phyloP scores from a whole-genome alignment of 2,797 vertebrate species.

The Pantherophis vulpinus region DNA sequence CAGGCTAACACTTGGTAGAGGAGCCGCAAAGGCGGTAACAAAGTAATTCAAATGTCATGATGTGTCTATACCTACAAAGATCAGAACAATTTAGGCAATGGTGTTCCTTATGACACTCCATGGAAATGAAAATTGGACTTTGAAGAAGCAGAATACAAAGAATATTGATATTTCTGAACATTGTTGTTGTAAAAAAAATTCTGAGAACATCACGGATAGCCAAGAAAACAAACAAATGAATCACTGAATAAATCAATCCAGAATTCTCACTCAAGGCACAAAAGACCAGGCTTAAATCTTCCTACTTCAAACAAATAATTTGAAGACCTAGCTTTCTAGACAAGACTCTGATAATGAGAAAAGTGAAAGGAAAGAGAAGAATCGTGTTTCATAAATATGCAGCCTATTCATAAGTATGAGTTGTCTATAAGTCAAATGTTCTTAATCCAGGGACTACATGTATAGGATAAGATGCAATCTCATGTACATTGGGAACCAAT shows the following conservation, averaged over 20 bases:
- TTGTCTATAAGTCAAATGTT: neutral
- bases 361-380: neutral
- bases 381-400: neutral
- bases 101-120: neutral
- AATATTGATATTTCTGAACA: neutral
- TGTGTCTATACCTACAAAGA: neutral
- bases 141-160: neutral
- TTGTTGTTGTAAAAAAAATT: neutral
- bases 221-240: neutral
- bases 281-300: neutral
- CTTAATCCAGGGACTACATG: neutral
- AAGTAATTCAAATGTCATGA: neutral
- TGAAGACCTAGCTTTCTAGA: neutral
- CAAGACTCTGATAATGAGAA: neutral
- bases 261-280: neutral
- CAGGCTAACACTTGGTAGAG: neutral
- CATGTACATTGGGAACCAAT: neutral
- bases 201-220: neutral
- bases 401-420: neutral
- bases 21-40: neutral
- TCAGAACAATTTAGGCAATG: neutral
- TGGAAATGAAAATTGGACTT: neutral
- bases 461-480: neutral
- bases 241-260: neutral
- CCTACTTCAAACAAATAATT: neutral